Evolutionary conservation across 2,113 vertebrate species (phyloP).

Genomic region (Laticauda laticaudata): DNA sequence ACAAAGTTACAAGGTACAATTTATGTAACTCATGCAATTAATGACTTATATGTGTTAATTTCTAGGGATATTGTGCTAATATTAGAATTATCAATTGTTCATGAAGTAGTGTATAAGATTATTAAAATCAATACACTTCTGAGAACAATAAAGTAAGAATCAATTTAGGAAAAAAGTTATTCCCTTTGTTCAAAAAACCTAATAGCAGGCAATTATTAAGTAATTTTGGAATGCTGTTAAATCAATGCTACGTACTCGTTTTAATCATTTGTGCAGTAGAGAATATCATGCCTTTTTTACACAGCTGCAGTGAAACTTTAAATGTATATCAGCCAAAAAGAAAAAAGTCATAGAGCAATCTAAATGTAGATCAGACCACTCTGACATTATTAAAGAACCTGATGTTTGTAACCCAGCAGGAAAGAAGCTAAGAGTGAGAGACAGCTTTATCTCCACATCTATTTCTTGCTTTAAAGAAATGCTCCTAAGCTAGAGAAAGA

Average conservation of each 20-base stretch:
- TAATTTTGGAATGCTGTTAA: slow-evolving; percentile 70
- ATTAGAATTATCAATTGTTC: slow-evolving; percentile 54
- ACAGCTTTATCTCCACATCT: not conserved
- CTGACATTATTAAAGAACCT: not conserved
- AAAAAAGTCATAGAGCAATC: not conserved
- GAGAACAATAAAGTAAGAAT: slow-evolving; percentile 65
- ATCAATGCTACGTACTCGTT: slow-evolving; percentile 63
- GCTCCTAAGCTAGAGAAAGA: not conserved
- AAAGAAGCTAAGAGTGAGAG: not conserved
- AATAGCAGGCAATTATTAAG: slow-evolving; percentile 66
- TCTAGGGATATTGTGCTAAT: slow-evolving; percentile 41
- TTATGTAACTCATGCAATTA: slow-evolving; percentile 9
- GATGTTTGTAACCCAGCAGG: not conserved
- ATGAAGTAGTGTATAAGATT: slow-evolving; percentile 45
- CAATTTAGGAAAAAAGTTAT: slow-evolving; percentile 70
- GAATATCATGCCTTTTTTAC: slow-evolving; percentile 60
- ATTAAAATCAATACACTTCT: slow-evolving; percentile 36
- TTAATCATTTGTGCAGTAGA: slow-evolving; percentile 67
- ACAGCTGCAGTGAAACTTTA: slow-evolving; percentile 49
- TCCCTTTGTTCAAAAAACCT: slow-evolving; percentile 60
- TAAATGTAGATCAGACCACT: not conserved
- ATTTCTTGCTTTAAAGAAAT: not conserved
- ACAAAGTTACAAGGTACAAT: not conserved
- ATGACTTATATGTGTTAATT: not conserved
- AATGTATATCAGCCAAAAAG: slow-evolving; percentile 40